Percentiles rank a stretch among this genome's conserved stretches.
Evolutionary conservation across 2,113 vertebrate genomes (phyloP).

Genomic region (Protomyctophum bolini): DNA sequence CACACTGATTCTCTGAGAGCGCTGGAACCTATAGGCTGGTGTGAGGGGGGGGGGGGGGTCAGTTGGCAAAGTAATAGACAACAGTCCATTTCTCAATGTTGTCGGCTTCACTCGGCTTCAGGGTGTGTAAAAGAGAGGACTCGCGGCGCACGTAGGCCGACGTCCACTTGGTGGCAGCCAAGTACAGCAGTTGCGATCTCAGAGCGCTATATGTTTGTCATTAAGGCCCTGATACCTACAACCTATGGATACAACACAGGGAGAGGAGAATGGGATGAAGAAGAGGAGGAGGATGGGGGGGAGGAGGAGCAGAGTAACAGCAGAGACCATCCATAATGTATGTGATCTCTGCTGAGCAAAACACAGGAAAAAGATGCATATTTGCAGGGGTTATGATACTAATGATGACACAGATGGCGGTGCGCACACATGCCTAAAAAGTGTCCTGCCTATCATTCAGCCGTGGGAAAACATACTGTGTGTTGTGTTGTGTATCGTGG

Average conservation of each 20-base stretch:
- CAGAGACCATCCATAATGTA: constrained; percentile 72
- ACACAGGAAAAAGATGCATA: constrained; percentile 63
- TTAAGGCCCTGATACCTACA: no score
- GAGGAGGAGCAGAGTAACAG: constrained; percentile 45
- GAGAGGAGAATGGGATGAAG: constrained; percentile 17
- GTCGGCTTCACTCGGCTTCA: neutral
- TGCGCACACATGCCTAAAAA: constrained; percentile 11
- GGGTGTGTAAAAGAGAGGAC: neutral
- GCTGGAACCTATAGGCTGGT: no score
- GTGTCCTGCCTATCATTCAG: constrained; percentile 26
- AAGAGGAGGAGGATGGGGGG: constrained; percentile 34
- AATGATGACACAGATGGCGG: constrained; percentile 59
- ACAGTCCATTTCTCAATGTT: neutral
- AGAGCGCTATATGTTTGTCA: no score
- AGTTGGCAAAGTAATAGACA: neutral
- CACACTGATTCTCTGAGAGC: neutral
- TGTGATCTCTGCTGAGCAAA: constrained; percentile 65
- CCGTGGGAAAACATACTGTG: neutral
- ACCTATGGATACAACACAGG: neutral
- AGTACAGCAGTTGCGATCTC: constrained; percentile 22
- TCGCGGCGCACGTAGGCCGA: neutral
- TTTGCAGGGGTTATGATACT: constrained; percentile 60
- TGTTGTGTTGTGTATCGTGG: neutral
- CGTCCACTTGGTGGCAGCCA: constrained; percentile 73
- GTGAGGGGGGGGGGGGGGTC: neutral